Base-by-base conservation (phyloP, 92 coral and sea anemone species). In the Actinernus sp. region DNA sequence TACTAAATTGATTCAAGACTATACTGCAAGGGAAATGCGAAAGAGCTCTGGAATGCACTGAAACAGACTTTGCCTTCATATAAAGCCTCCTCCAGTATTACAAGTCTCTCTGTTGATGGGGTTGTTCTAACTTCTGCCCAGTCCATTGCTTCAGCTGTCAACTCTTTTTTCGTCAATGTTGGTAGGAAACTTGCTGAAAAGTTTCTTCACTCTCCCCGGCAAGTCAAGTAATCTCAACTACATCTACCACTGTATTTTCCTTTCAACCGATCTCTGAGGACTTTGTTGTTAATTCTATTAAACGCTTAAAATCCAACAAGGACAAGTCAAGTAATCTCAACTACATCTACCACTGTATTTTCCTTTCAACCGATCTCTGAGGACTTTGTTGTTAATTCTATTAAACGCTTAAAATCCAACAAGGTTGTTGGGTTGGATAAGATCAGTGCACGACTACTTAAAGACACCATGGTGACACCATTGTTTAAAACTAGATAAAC, bases 171-270 rank as follows among this genome's bases (percentile, higher is more conserved):
- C 34, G 76, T 55, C 29, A 68, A 36, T 26, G 31, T 68, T 26
- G 76, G 76, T 22, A 55, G 53, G 52, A 68, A 68, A 55, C 76
- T 68, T 20, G 76, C 68, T 6, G 76, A 56, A 33, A 68, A 68
- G 1, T 68, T 68, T 52, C n/a, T n/a, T n/a, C n/a, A n/a, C n/a
- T n/a, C n/a, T n/a, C n/a, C n/a, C n/a, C n/a, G 11, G 28, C 56
- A 18, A 4, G 56, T n/a, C 4, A 24, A 2, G 22, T n/a, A 17
- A n/a, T 2, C 56, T n/a, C n/a, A n/a, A 37, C 8, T 9, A 12
- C 48, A 8, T 0, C 65, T 2, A 30, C 17, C 26, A 2, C 52
- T 13, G 50, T 13, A 30, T 24, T 31, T 31, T 31, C 51, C 21
- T 18, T 58, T 18, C 50, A 28, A 17, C 26, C 28, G 14, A 6